These are phyloP conservation scores for Chaetodon trifascialis DNA, from an alignment of 2,113 vertebrate species.

Conservation along the genomic window DNA sequence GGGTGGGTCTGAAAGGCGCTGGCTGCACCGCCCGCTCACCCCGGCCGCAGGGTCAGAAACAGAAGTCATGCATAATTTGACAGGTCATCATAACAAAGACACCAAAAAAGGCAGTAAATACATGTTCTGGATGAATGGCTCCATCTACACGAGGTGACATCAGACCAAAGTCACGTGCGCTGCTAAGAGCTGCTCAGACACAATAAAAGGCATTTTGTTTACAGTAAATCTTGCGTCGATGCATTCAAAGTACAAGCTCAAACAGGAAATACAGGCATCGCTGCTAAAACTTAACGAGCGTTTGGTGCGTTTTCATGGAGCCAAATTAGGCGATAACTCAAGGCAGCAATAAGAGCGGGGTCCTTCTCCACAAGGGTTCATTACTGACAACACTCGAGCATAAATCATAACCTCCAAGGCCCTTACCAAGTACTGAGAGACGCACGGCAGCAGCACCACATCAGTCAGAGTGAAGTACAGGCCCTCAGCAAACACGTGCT, in stretches of 20 bases:
- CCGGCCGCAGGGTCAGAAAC: slow-evolving; percentile 51
- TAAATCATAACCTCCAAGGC: slow-evolving; percentile 31
- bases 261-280: background rate
- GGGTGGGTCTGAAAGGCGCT: slow-evolving; percentile 47
- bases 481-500: slow-evolving; percentile 95
- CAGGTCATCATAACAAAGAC: slow-evolving; percentile 48
- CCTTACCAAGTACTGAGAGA: slow-evolving; percentile 95
- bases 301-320: slow-evolving; percentile 25
- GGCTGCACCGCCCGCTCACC: slow-evolving; percentile 46
- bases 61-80: slow-evolving; percentile 50
- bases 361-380: slow-evolving; percentile 16
- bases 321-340: slow-evolving; percentile 10
- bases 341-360: background rate
- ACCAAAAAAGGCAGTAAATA: slow-evolving; percentile 23
- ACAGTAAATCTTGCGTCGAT: background rate
- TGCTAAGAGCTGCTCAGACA: background rate
- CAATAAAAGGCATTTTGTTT: background rate
- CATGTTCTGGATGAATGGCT: background rate
- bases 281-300: slow-evolving; percentile 2
- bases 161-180: background rate
- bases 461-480: slow-evolving; percentile 97
- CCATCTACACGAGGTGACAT: slow-evolving; percentile 11
- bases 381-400: slow-evolving; percentile 33
- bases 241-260: background rate
- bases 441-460: slow-evolving; percentile 93